A percentile compares a stretch with the other conserved stretches of the same genome.
These are phyloP conservation scores for Oxyscelio sp. DNA, from an alignment of 2,888 invertebrate species.

Conservation along the genomic window DNA sequence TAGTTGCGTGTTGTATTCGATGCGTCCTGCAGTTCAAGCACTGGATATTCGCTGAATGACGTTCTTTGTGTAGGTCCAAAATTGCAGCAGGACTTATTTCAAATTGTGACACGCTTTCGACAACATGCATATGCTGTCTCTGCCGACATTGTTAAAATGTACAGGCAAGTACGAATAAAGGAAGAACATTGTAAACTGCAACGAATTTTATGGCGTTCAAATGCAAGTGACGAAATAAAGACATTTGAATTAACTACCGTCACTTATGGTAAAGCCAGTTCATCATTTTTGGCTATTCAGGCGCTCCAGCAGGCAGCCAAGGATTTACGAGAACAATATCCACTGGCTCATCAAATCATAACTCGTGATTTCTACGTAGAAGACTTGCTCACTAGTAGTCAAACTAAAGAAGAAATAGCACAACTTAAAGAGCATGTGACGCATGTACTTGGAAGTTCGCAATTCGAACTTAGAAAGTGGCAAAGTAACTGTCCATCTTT, in stretches of 20 bases:
- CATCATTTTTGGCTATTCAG: constrained; percentile 47
- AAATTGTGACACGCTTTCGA: too few relatives aligned
- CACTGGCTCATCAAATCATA: constrained; percentile 18
- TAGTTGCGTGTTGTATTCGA: constrained; percentile 12
- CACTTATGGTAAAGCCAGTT: constrained; percentile 48
- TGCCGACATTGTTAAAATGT: too few relatives aligned
- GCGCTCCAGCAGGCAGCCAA: constrained; percentile 24
- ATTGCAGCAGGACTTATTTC: constrained; percentile 24
- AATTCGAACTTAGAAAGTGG: constrained; percentile 21
- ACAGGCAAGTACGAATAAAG: constrained; percentile 33
- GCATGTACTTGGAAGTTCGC: not conserved
- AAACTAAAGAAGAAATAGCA: constrained; percentile 34
- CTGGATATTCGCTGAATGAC: constrained; percentile 37
- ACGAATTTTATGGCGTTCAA: constrained; percentile 78
- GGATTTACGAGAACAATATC: constrained; percentile 21
- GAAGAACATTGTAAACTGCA: constrained; percentile 73
- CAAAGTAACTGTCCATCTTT: not conserved
- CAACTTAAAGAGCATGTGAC: not conserved
- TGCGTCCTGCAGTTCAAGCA: constrained; percentile 63
- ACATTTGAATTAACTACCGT: constrained; percentile 52
- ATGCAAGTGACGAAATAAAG: constrained; percentile 39
- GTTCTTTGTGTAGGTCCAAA: constrained; percentile 17
- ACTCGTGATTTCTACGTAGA: constrained; percentile 52
- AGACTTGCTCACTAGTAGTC: constrained; percentile 47
- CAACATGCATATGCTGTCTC: too few relatives aligned